These are phyloP conservation scores for Myotis yumanensis DNA, from an alignment of 2,113 vertebrate species.

Conservation along the genomic window DNA sequence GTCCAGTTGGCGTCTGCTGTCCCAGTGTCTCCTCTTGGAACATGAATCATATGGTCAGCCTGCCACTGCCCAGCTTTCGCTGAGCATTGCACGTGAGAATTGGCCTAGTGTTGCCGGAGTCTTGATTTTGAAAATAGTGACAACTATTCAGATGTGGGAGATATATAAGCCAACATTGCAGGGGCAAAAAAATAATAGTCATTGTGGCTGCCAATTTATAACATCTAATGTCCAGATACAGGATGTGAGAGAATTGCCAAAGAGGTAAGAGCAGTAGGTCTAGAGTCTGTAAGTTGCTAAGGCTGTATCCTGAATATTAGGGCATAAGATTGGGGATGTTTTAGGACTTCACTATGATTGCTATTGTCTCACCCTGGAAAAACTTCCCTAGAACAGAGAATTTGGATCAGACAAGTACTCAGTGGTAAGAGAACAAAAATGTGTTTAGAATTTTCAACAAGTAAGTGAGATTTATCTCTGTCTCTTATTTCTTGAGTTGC, in stretches of 20 bases:
- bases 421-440: background rate
- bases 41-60: background rate
- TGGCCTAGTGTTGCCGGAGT: background rate
- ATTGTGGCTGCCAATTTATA: background rate
- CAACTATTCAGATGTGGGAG: background rate
- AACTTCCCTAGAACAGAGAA: background rate
- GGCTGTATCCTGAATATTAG: background rate
- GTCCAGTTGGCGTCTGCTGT: background rate
- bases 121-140: slow-evolving; percentile 7
- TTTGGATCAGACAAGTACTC: background rate
- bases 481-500: background rate
- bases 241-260: background rate
- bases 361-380: background rate
- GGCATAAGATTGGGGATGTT: background rate
- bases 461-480: background rate
- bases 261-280: background rate
- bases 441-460: background rate
- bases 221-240: background rate
- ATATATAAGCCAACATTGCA: background rate
- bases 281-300: background rate
- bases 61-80: background rate
- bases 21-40: background rate
- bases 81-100: background rate
- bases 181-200: too few relatives aligned
- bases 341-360: background rate